Evolutionary conservation across 1,140 invertebrate species (phyloP).

Genomic region (Drosophila subpulchrella): DNA sequence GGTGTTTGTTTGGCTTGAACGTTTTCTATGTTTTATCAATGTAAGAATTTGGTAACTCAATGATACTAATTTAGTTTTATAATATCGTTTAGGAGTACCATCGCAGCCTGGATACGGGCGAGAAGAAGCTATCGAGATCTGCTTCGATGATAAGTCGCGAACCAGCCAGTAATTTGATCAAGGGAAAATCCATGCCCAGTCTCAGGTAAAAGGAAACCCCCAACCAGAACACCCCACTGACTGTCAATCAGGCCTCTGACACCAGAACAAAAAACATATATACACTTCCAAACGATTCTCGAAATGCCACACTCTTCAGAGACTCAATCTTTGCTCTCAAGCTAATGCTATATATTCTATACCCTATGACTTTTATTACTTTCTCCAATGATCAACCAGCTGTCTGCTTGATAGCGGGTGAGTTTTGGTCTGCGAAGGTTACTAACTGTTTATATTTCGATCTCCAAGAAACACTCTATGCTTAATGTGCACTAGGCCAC

Average conservation of each 20-base stretch:
- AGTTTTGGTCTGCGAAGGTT: slow-evolving; percentile 63
- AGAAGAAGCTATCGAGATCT: slow-evolving; percentile 88
- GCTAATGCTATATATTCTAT: slow-evolving; percentile 51
- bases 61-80: background rate
- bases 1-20: slow-evolving; percentile 50
- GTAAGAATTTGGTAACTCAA: background rate
- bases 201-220: slow-evolving; percentile 88
- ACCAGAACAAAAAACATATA: slow-evolving; percentile 27
- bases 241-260: slow-evolving; percentile 45
- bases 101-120: slow-evolving; percentile 91
- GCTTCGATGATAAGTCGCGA: slow-evolving; percentile 87
- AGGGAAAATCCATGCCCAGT: slow-evolving; percentile 98
- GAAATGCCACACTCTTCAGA: slow-evolving; percentile 17
- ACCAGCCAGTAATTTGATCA: slow-evolving; percentile 90
- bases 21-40: slow-evolving; percentile 34
- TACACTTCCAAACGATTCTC: slow-evolving; percentile 41
- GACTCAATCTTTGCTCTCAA: slow-evolving; percentile 30
- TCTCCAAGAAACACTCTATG: slow-evolving; percentile 24
- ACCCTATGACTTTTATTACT: slow-evolving; percentile 36
- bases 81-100: slow-evolving; percentile 88
- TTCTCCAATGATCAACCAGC: slow-evolving; percentile 73
- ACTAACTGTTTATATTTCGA: slow-evolving; percentile 18
- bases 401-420: slow-evolving; percentile 85
- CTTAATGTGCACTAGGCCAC: slow-evolving; percentile 3
- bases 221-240: background rate